Evolutionary conservation across 2,797 vertebrate genomes (phyloP).

Genomic region (Danio jaintianensis): DNA sequence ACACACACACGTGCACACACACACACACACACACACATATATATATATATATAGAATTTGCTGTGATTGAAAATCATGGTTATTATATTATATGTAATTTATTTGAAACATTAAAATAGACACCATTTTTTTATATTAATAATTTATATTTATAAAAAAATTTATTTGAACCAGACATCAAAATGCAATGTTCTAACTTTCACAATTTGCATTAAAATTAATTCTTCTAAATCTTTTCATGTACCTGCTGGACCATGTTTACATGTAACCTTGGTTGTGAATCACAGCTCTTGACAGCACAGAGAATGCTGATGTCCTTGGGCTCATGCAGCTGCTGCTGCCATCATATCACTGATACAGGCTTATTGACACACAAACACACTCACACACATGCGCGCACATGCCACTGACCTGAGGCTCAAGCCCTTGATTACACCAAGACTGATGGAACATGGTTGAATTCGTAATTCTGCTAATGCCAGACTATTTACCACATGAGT

Average conservation of each 20-base stretch:
- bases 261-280: slow-evolving; percentile 19
- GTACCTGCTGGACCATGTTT: slow-evolving; percentile 5
- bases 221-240: not conserved
- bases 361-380: slow-evolving; percentile 51
- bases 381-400: slow-evolving; percentile 30
- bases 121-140: too few relatives aligned
- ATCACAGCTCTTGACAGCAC: slow-evolving; percentile 15
- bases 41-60: too few relatives aligned
- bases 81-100: too few relatives aligned
- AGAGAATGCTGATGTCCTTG: slow-evolving; percentile 30
- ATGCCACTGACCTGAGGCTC: slow-evolving; percentile 51
- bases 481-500: slow-evolving; percentile 60
- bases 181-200: too few relatives aligned
- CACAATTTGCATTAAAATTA: not conserved
- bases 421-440: slow-evolving; percentile 60
- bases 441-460: slow-evolving; percentile 62
- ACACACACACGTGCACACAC: too few relatives aligned
- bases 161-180: too few relatives aligned
- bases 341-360: slow-evolving; percentile 56
- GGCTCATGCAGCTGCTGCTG: slow-evolving; percentile 40
- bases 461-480: slow-evolving; percentile 62
- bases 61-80: too few relatives aligned
- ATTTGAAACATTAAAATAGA: too few relatives aligned
- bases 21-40: too few relatives aligned
- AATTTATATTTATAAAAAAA: too few relatives aligned